Conservation (phyloP, 1,140 invertebrate species). For the Temnothorax curvispinosus region DNA sequence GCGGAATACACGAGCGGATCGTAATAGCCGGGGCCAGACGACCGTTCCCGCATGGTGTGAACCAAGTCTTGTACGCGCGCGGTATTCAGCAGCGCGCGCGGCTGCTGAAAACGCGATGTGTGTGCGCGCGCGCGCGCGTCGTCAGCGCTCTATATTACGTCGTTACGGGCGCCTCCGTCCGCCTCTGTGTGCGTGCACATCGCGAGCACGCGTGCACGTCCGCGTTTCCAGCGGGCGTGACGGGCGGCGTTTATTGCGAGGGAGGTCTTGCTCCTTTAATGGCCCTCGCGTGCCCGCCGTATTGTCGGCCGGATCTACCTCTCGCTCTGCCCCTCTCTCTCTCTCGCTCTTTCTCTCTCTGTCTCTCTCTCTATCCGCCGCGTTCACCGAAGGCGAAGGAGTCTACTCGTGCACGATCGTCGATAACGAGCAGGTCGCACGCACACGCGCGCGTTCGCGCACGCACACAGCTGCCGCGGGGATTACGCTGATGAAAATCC, state of each 20-base stretch:
- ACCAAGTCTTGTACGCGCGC: background rate
- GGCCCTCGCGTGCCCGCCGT: constrained; percentile 60
- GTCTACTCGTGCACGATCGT: constrained; percentile 51
- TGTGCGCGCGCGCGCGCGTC: constrained; percentile 27
- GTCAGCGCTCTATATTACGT: constrained; percentile 61
- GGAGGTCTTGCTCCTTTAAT: constrained; percentile 71
- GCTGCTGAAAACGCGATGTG: constrained; percentile 29
- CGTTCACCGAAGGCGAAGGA: constrained; percentile 33
- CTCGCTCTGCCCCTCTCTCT: background rate
- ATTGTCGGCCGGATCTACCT: constrained; percentile 48
- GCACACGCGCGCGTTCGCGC: constrained; percentile 16
- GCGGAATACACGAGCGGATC: constrained; percentile 16
- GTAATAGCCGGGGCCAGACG: background rate
- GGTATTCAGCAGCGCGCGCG: background rate
- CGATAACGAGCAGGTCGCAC: constrained; percentile 61
- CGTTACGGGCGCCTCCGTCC: constrained; percentile 43
- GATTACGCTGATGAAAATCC: constrained; percentile 42
- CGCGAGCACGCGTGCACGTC: constrained; percentile 38
- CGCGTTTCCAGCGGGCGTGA: constrained; percentile 56
- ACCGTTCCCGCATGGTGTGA: constrained; percentile 4
- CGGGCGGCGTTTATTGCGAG: constrained; percentile 63
- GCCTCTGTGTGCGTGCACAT: background rate
- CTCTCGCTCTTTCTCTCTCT: background rate
- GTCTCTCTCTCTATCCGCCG: background rate
- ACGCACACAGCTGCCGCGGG: constrained; percentile 12